phyloP scores from a whole-genome alignment of 2,888 invertebrate species.

The Falcaria lacertinaria region DNA sequence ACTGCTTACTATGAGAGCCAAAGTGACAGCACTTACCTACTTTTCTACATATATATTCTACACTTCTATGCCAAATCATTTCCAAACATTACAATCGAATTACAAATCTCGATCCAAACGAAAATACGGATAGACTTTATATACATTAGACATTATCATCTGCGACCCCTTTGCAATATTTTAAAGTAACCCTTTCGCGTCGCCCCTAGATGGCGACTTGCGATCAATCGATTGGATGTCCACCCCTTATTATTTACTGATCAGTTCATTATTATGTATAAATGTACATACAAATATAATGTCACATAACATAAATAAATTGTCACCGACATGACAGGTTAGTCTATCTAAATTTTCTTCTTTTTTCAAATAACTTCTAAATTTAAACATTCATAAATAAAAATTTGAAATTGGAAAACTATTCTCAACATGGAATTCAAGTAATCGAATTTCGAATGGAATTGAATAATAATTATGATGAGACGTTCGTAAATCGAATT shows the following conservation, averaged over 20 bases:
- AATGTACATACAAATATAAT: neutral
- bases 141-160: slow-evolving; percentile 35
- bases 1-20: no score
- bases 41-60: no score
- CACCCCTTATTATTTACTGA: slow-evolving; percentile 69
- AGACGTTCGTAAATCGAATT: no score
- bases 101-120: slow-evolving; percentile 7
- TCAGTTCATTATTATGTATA: slow-evolving; percentile 24
- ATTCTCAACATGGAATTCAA: neutral
- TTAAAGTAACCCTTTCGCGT: slow-evolving; percentile 64
- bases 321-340: no score
- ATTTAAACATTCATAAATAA: neutral
- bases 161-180: slow-evolving; percentile 65
- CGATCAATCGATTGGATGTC: slow-evolving; percentile 67
- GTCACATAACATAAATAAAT: no score
- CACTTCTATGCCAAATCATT: slow-evolving; percentile 5
- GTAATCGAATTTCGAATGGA: no score
- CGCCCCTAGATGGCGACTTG: slow-evolving; percentile 47
- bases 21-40: no score
- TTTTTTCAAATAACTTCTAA: no score
- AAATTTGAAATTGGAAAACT: neutral
- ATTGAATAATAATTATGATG: no score
- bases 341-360: no score
- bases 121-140: slow-evolving; percentile 23
- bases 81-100: slow-evolving; percentile 10